phyloP scores from a whole-genome alignment of 2,113 vertebrate species.

The Ciconia maguari region DNA sequence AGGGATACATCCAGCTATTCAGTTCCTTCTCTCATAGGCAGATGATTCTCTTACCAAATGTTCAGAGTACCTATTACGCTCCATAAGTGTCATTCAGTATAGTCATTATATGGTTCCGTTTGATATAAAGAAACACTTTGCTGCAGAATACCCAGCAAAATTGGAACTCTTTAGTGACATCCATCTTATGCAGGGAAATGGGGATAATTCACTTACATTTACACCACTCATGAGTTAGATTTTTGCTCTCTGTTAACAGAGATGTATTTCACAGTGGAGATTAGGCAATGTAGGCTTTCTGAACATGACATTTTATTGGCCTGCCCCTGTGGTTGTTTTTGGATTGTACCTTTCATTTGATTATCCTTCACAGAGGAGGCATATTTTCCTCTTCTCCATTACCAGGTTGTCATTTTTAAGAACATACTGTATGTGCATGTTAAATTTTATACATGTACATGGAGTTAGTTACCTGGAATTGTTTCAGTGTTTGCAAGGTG shows the following conservation, averaged over 20 bases:
- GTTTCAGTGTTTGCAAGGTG: neutral
- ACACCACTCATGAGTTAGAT: neutral
- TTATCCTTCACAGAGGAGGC: neutral
- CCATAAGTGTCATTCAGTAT: neutral
- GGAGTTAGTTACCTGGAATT: constrained; percentile 11
- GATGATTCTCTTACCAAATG: constrained; percentile 16
- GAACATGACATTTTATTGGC: neutral
- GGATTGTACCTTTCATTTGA: neutral
- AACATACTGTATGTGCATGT: neutral
- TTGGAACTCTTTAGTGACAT: neutral
- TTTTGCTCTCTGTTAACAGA: neutral
- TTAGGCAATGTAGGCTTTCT: neutral
- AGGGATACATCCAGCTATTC: neutral
- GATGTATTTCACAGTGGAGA: neutral
- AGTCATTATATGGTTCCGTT: neutral
- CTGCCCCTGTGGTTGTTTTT: neutral
- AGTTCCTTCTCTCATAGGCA: neutral
- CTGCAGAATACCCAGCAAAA: neutral
- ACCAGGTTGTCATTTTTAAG: constrained; percentile 26
- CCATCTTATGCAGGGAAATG: neutral
- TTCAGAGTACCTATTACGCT: neutral
- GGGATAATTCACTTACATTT: constrained; percentile 20
- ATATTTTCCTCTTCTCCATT: constrained; percentile 20
- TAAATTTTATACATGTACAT: constrained; percentile 20
- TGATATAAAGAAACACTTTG: constrained; percentile 13